A percentile compares a stretch with the other conserved stretches of the same genome.
phyloP scores from a whole-genome alignment of 2,888 invertebrate species.

The Lacanobia wlatinum region DNA sequence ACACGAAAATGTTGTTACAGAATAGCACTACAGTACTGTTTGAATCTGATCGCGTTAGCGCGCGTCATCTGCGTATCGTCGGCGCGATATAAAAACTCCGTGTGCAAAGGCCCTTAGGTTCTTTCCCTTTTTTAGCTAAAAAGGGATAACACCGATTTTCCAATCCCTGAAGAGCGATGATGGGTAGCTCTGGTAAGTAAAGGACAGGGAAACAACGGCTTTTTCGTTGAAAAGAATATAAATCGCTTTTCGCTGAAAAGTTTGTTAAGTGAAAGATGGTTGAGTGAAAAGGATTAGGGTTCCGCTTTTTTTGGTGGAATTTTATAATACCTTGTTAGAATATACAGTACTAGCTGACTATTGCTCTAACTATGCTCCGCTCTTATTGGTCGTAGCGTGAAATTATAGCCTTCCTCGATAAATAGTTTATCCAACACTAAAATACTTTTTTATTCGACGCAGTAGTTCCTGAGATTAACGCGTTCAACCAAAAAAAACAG shows the following conservation, averaged over 20 bases:
- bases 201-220: constrained; percentile 5
- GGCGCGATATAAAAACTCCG: no score
- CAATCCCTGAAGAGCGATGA: constrained; percentile 35
- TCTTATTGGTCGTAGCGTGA: no score
- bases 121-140: constrained; percentile 26
- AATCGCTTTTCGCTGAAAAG: constrained; percentile 24
- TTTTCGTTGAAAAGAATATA: constrained; percentile 34
- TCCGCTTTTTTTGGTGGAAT: not conserved
- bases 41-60: no score
- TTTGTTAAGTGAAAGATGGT: constrained; percentile 21
- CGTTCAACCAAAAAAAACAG: no score
- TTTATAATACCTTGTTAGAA: not conserved
- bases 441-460: no score
- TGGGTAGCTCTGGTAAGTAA: constrained; percentile 14
- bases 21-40: no score
- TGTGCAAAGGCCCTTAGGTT: not conserved
- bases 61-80: no score
- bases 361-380: no score
- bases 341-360: not conserved
- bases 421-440: no score
- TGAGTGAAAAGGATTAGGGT: constrained; percentile 19
- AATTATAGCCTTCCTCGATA: no score
- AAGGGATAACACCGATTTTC: constrained; percentile 15
- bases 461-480: no score
- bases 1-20: no score